Evolutionary conservation across 2,113 vertebrate species (phyloP).

Genomic region (Rhineura floridana): DNA sequence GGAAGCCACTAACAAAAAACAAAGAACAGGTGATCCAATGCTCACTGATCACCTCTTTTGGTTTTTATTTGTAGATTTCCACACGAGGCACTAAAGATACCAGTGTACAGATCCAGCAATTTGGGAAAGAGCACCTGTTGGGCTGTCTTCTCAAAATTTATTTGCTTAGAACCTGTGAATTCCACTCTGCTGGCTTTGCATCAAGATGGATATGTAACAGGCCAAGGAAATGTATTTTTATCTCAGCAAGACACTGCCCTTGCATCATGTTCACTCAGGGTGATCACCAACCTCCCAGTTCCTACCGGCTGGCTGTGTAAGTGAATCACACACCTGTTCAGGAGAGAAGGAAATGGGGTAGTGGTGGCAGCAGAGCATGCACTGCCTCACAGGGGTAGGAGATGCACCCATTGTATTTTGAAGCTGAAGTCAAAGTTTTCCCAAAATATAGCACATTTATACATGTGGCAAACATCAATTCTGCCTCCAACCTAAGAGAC

Average conservation of each 20-base stretch:
- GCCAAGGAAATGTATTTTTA: constrained; percentile 8
- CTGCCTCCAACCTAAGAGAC: background rate
- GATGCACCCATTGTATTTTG: background rate
- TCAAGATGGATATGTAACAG: constrained; percentile 14
- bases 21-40: background rate
- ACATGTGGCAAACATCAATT: background rate
- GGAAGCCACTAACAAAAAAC: background rate
- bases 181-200: background rate
- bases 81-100: background rate
- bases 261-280: constrained; percentile 1
- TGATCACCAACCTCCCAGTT: constrained; percentile 14
- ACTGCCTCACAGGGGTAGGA: background rate
- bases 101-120: background rate
- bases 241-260: constrained; percentile 13
- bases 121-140: background rate
- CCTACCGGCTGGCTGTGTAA: constrained; percentile 6
- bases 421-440: background rate
- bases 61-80: background rate
- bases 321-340: background rate
- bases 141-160: constrained; percentile 3
- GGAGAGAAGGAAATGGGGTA: background rate
- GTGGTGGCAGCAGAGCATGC: background rate
- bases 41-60: background rate
- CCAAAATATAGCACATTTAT: background rate
- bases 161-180: constrained; percentile 15